Conservation (phyloP, 2,888 invertebrate genomes). For the Nomada hirtipes region DNA sequence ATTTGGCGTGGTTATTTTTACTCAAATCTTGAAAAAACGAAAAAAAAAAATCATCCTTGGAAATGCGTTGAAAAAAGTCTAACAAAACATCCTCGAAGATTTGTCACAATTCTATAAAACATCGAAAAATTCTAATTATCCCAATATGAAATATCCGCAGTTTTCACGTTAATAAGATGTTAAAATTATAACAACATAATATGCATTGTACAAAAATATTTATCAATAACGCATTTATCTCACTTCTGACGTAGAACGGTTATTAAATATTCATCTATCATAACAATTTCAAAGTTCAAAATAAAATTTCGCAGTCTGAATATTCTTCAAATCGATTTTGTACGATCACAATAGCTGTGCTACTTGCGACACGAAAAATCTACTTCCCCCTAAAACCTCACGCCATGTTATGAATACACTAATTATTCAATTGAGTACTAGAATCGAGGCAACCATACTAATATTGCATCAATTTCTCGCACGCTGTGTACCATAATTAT, state of each 20-base stretch:
- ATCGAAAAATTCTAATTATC: too few relatives aligned
- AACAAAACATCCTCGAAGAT: not conserved
- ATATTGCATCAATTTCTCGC: not conserved
- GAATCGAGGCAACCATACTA: not conserved
- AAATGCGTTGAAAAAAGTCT: constrained; percentile 3
- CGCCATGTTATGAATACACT: not conserved
- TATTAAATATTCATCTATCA: not conserved
- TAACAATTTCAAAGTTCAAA: too few relatives aligned
- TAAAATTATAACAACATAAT: not conserved
- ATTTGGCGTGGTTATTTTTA: too few relatives aligned
- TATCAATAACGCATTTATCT: not conserved
- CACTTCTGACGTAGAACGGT: not conserved
- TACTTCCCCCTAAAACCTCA: not conserved
- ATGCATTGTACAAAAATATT: not conserved
- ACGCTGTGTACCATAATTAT: not conserved
- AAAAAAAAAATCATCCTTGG: not conserved
- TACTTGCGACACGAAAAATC: not conserved
- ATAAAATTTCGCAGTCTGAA: not conserved
- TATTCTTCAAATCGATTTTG: not conserved
- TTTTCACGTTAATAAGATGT: not conserved
- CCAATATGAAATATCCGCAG: too few relatives aligned
- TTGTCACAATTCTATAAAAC: too few relatives aligned
- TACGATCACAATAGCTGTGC: not conserved
- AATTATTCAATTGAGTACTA: not conserved
- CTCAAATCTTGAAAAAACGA: not conserved